Base-by-base conservation (phyloP, 2,113 vertebrate species). In the Nipponia nippon region DNA sequence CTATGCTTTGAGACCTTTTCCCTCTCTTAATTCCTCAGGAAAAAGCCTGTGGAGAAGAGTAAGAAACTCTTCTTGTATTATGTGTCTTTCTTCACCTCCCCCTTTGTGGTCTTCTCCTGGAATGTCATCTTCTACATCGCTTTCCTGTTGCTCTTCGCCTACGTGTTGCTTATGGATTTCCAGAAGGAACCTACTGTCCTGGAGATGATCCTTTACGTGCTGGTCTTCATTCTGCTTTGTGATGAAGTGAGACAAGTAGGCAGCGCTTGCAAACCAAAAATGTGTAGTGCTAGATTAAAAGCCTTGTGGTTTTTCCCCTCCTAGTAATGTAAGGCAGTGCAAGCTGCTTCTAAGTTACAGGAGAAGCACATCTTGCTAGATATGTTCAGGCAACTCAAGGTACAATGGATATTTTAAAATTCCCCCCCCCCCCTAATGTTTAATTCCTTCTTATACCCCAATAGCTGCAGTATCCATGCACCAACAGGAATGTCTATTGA, bases 211-310 rank as follows among this genome's bases (percentile, higher is more conserved):
- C 99, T 99, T 55, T 99, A 99, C 3, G 96, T 98, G 30, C 99
- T 99, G 98, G 98, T 99, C 94, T 93, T 98, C 36, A 98, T 99
- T 44, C 98, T 99, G 95, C 98, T 99, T 97, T 99, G 98, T 84
- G 99, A 99, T 93, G 99, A 99, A 98, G 92, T 99, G 95, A 98
- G 99, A 97, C 99, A 99, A 99, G 99, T 99, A 95, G 96, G 98
- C 66, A 89, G 79, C 67, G 22, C 53, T 96, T 95, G 89, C 73
- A 95, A 50, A 26, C 83, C 92, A 88, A 71, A 53, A 65, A 6
- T 11, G 52, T 69, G 71, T 11, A 87, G 82, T 61, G 49, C 25
- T 87, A 91, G 90, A 47, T 79, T 58, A 63, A 67, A 58, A 94
- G 34, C 61, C 11, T 22, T 8, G 34, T 21, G 46, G 1, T 30